phyloP scores from a whole-genome alignment of 2,113 vertebrate genomes.

The Gasterosteus nipponicus region DNA sequence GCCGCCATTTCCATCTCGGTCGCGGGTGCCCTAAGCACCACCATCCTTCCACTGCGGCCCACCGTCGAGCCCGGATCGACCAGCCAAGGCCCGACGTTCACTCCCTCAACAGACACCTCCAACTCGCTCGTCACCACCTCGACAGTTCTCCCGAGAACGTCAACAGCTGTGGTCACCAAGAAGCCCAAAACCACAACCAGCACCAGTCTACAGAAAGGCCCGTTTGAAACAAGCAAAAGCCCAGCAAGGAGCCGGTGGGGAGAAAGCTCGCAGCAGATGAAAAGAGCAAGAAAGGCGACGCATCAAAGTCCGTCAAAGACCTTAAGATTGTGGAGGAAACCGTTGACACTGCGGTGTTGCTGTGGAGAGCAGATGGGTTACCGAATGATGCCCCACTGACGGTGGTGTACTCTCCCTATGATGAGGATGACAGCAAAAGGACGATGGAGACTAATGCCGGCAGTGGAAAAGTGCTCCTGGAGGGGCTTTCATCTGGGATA shows the following conservation, averaged over 20 bases:
- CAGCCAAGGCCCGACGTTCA: constrained; percentile 50
- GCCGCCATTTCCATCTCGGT: constrained; percentile 88
- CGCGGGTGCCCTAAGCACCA: constrained; percentile 81
- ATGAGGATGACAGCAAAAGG: constrained; percentile 86
- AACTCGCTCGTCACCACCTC: background rate
- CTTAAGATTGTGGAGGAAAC: constrained; percentile 87
- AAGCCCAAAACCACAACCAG: constrained; percentile 49
- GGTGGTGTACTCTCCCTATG: constrained; percentile 90
- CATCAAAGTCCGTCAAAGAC: constrained; percentile 78
- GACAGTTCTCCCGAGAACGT: constrained; percentile 36
- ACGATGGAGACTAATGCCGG: constrained; percentile 83
- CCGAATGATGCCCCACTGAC: constrained; percentile 78
- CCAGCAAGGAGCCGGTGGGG: constrained; percentile 50
- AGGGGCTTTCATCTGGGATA: constrained; percentile 85
- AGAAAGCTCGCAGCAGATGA: constrained; percentile 76
- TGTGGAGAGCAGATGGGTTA: constrained; percentile 84
- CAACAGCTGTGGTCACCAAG: constrained; percentile 26
- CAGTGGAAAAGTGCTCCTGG: constrained; percentile 87
- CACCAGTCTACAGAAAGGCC: constrained; percentile 63
- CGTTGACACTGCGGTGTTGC: constrained; percentile 86
- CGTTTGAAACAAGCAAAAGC: constrained; percentile 72
- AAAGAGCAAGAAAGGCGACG: constrained; percentile 71
- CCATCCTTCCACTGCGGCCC: constrained; percentile 66
- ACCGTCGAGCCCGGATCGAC: constrained; percentile 26
- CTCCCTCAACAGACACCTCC: constrained; percentile 6